These are phyloP conservation scores for Tethya wilhelma DNA, from an alignment of 37 sponge, comb jelly and placozoan genomes.

Conservation along the genomic window DNA sequence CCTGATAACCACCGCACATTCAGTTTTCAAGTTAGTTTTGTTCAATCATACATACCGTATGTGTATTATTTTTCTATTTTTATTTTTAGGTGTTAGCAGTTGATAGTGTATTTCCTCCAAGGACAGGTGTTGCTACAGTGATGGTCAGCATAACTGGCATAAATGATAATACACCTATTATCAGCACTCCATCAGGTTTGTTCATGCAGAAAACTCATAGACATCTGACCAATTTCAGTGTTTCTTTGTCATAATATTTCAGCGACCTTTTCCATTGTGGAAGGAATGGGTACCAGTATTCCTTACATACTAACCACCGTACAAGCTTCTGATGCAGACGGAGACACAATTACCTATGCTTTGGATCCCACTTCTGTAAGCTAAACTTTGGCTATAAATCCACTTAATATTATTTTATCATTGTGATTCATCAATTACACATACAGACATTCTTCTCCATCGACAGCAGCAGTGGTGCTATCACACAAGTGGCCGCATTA, in stretches of 20 bases:
- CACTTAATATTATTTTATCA: background rate
- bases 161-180: constrained; percentile 80
- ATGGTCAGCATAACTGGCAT: constrained; percentile 43
- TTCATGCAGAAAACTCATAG: background rate
- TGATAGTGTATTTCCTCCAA: constrained; percentile 13
- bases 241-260: background rate
- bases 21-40: constrained; percentile 7
- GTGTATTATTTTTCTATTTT: background rate
- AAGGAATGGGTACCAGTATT: background rate
- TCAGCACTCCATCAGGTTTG: constrained; percentile 31
- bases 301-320: constrained; percentile 7
- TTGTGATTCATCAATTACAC: background rate
- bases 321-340: constrained; percentile 42
- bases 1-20: background rate
- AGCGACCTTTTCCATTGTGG: background rate
- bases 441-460: constrained; percentile 31
- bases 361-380: constrained; percentile 8
- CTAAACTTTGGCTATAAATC: background rate
- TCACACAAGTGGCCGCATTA: constrained; percentile 19
- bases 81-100: constrained; percentile 8
- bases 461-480: background rate
- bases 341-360: constrained; percentile 17
- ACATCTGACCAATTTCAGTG: background rate
- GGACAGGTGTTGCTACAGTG: constrained; percentile 18
- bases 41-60: background rate